Base-by-base conservation (phyloP, 2,113 vertebrate species). In the Pelmatolapia mariae region DNA sequence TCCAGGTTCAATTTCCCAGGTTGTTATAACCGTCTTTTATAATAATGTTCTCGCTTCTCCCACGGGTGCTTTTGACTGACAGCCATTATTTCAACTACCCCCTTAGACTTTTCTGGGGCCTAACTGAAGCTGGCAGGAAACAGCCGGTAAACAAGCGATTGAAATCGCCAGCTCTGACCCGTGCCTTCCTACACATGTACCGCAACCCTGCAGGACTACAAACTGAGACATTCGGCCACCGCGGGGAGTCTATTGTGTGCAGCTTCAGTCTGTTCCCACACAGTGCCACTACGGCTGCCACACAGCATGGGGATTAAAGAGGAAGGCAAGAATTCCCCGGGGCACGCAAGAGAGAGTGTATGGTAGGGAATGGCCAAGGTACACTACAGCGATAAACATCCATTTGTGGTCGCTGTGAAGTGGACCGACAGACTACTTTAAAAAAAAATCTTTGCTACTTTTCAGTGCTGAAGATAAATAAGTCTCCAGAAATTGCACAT, bases 191-290 rank as follows among this genome's bases (percentile, higher is more conserved):
- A 89, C 89, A 88, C 92, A 57, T 80, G 83, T 81, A 80, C 82
- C 38, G 16, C 85, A 63, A 50, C 84, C 86, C 84, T 22, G 86
- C 68, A 71, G 47, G 88, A 86, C 81, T 79, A 73, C 16, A 85
- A 78, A 82, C 22, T 3, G 15, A 83, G 85, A 89, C 38, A 29
- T 83, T 87, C 76, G 68, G 78, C 76, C 89, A 53, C 84, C 26
- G 2, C 86, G n/a, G 88, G 91, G 80, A 90, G 90, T 10, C 89
- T 57, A 73, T 87, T 89, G 83, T 89, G 50, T 81, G 84, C 84
- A 33, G 47, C 90, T 90, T 68, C 87, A 76, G 86, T 87, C 68
- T 87, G 88, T 90, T 93, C 86, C 90, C 91, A 94, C 91, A 89
- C 92, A 87, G 18, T 47, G 85, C 63, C 87, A 57, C 80, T 3